Evolutionary conservation across 2,113 vertebrate species (phyloP), one percentile per base, ranked within the genome.

Genomic region (Boulengeromyrus knoepffleri): DNA sequence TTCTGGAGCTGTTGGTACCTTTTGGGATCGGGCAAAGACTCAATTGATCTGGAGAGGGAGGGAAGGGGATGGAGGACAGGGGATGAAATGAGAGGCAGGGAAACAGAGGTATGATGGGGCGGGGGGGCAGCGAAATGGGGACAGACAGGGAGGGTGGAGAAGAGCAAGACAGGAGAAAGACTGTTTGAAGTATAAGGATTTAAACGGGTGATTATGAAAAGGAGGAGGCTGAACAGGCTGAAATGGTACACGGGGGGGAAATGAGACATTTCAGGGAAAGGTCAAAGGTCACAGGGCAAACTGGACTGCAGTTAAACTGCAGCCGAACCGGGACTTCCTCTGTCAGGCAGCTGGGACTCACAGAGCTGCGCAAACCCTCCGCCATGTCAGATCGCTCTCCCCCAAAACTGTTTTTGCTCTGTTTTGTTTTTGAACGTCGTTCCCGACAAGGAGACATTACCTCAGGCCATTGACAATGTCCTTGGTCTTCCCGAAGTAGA

Each of bases 401-500:
- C 74, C 36, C 74, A 80, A 4, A 17, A 80, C 74, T 4, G 10
- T 31, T 9, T 10, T 66, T 5, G 70, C 70, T 77, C 19, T 19
- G 36, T 77, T 77, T 39, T 1, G 70, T 31, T 66, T 27, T 4
- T 70, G 9, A 12, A 31, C 62, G 10, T 3, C 15, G 3, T 19
- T 36, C 17, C 36, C 15, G 15, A 80, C 74, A 42, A 80, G 74
- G 36, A 80, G 36, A 10, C 0, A 19, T 3, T 97, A 99, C 99
- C 99, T 99, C 93, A 99, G 96, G 92, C 98, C 98, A 8, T 99
- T 99, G 91, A 99, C 98, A 9, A 99, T 99, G 95, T 99, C 99
- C 97, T 99, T 99, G 91, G 99, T 99, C 94, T 99, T 99, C 87
- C 98, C 97, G 93, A 99, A 99, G 96, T 99, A 99, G 95, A 99